Base-by-base conservation (phyloP, 2,888 invertebrate species). In the Drosophila gaucha region DNA sequence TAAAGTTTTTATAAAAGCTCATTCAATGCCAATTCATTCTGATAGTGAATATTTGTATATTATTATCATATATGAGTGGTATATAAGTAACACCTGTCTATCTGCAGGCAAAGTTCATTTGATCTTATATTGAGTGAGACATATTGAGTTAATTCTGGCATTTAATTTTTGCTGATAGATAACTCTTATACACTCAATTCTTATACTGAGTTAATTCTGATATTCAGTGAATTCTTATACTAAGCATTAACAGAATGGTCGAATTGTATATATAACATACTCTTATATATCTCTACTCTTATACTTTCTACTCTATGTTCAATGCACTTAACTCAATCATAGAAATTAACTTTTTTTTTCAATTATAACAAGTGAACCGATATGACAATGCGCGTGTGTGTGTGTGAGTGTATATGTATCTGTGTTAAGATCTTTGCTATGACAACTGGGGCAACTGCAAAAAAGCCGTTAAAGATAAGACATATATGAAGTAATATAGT, bases 351-450 rank as follows among this genome's bases (percentile, higher is more conserved):
- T 16, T 14, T 18, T 14, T 24, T 28, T 43, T 43, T 6, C 16
- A 26, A 44, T 26, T 18, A 38, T 31, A 6, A 16, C 3, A 12
- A 10, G 18, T 35, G 38, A n/a, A n/a, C n/a, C 6, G 1, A 18
- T 12, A 16, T n/a, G n/a, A n/a, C n/a, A n/a, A n/a, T 26, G 8
- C 31, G 16, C 10, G 6, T 8, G 24, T 6, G 9, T 39, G 38
- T 39, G 8, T 18, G 9, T 36, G n/a, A 33, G 30, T 24, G 22
- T 20, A 24, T 18, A 28, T 8, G 49, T 49, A 44, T 47, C 49
- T 55, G 41, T 51, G 43, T 22, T 22, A 31, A 38, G 38, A 64
- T 52, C 16, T 31, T 6, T 47, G 58, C 52, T 75, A 55, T 38
- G 49, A 9, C 41, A 26, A 35, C 18, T 24, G 20, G 31, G n/a